These are phyloP conservation scores for Drosophila gaucha DNA, from an alignment of 2,888 invertebrate genomes.

Conservation along the genomic window DNA sequence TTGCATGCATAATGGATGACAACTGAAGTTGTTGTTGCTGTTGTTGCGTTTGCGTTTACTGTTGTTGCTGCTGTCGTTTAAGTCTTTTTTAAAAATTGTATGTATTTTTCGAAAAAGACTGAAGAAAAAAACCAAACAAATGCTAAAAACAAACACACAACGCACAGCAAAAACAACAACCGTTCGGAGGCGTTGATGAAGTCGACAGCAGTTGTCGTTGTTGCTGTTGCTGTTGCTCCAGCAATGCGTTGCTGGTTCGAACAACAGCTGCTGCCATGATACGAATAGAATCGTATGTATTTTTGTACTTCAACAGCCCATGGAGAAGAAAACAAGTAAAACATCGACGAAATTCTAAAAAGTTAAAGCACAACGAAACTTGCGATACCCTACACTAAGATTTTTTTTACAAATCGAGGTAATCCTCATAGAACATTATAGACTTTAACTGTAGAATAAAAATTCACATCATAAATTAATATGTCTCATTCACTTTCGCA, in stretches of 20 bases:
- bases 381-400: constrained; percentile 20
- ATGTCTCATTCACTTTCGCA: background rate
- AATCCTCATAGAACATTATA: no score
- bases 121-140: constrained; percentile 49
- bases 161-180: constrained; percentile 39
- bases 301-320: constrained; percentile 60
- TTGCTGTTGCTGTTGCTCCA: constrained; percentile 16
- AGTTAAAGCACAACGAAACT: constrained; percentile 11
- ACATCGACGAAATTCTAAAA: constrained; percentile 3
- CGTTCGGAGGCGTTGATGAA: constrained; percentile 65
- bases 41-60: constrained; percentile 14
- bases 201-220: constrained; percentile 53
- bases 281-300: constrained; percentile 53
- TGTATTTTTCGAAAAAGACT: constrained; percentile 37
- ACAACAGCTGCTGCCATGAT: constrained; percentile 65
- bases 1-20: constrained; percentile 69
- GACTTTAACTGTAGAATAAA: no score
- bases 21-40: constrained; percentile 25
- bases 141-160: constrained; percentile 62
- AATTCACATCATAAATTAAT: background rate
- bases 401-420: no score
- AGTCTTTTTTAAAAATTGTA: constrained; percentile 42
- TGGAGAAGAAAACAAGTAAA: constrained; percentile 35
- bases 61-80: constrained; percentile 31
- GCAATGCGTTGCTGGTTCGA: constrained; percentile 44